phyloP scores from a whole-genome alignment of 2,113 vertebrate genomes.

The Orthochromis malagaraziensis region DNA sequence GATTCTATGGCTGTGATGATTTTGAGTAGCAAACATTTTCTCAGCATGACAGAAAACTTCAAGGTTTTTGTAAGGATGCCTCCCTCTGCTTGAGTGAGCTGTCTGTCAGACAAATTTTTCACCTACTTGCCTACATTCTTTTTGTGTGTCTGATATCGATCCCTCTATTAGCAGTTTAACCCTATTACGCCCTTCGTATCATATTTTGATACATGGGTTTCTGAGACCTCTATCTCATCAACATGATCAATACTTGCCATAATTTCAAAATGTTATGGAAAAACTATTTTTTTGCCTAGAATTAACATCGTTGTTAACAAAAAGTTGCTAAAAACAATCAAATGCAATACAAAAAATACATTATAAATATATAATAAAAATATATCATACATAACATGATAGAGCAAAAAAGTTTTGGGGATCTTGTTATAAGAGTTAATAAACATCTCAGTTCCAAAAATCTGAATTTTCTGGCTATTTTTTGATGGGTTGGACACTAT shows the following conservation, averaged over 20 bases:
- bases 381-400: background rate
- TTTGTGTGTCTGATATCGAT: background rate
- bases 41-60: background rate
- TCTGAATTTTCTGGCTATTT: background rate
- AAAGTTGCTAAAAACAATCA: background rate
- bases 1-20: background rate
- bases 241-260: background rate
- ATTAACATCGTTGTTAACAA: background rate
- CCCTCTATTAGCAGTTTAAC: background rate
- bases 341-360: background rate
- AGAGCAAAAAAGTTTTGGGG: background rate
- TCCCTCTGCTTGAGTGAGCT: background rate
- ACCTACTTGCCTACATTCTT: background rate
- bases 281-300: background rate
- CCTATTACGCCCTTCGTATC: fast-evolving
- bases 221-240: background rate
- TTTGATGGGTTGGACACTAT: background rate
- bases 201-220: background rate
- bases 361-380: background rate
- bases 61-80: background rate
- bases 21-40: background rate
- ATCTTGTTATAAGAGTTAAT: background rate
- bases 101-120: background rate
- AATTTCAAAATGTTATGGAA: background rate
- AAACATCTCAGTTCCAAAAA: background rate